Evolutionary conservation across 2,888 invertebrate genomes (phyloP), one percentile per base, ranked within the genome.

Genomic region (Drosophila maculinotata): DNA sequence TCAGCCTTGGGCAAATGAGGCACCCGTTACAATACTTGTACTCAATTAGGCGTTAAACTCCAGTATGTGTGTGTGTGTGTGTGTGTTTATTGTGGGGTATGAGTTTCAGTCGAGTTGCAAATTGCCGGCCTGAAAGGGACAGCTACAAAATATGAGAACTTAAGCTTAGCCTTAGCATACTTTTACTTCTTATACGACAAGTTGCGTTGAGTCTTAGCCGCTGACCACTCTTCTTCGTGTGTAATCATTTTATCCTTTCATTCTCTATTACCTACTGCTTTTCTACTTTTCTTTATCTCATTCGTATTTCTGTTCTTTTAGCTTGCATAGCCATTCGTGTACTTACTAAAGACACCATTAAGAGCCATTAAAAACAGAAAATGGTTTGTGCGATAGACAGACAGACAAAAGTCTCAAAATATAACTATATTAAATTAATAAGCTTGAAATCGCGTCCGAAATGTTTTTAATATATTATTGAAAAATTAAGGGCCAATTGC

Each of bases 1-100:
- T 74, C 75, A 79, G 78, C 75, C 84, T 39, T 71, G 45, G 80
- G 56, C 60, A 79, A 86, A 86, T 79, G 81, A 80, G 87, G 53
- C 69, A 25, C 44, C 39, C 60, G 60, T 63, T 57, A 52, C 62
- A 59, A 62, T 73, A 69, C 82, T 81, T 65, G 63, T 62, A 85
- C 59, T 84, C 87, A 84, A 87, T 79, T 79, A 79, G 87, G 62
- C 85, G 52, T 42, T 62, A 42, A 41, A 33, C 48, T 14, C 15
- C 23, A 1, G n/a, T n/a, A n/a, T n/a, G n/a, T n/a, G n/a, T n/a
- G 3, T 15, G 20, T 51, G 9, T 57, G 30, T 47, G 38, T 60
- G 42, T 56, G 77, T 45, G 48, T 47, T 1, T 28, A 25, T 17
- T 25, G 2, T 17, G 10, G 8, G 26, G 35, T 28, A 14, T 17